Evolutionary conservation across 2,888 invertebrate genomes (phyloP), one percentile per base, ranked within the genome.

Genomic region (Linyphia triangularis): DNA sequence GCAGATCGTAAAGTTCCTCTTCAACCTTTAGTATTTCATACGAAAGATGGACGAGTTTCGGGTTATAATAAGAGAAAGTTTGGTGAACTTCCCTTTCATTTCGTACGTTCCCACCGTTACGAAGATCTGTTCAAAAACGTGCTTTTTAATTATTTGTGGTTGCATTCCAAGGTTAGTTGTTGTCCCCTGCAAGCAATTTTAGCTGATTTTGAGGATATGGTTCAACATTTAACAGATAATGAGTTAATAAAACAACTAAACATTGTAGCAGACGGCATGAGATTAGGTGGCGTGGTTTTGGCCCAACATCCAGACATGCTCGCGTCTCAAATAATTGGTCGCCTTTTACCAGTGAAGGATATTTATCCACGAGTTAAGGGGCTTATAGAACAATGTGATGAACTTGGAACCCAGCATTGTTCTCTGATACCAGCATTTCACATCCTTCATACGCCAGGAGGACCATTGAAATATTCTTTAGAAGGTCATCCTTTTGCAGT

Each of bases 401-500:
- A 95, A 24, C 96, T 96, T 92, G 99, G 99, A 0, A 96, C 97
- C 40, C 95, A 95, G 70, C 96, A 98, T 92, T 98, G 98, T 91
- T 96, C 98, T 0, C 93, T 99, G 75, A 94, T 98, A 91, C 99
- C 99, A 0, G 95, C 97, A 0, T 98, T 98, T 93, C 99, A 99
- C 92, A 99, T 98, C 91, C 94, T 99, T 90, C 99, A 99, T 92
- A 99, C 99, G 0, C 99, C 99, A n/a, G 99, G 99, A 65, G 99
- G 99, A 1, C 99, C 99, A 0, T 93, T 99, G 5, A 99, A 99
- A 96, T 99, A 98, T 92, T 99, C 99, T 0, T 93, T 99, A 65
- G 99, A 99, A 94, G 99, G 99, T 0, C 99, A 99, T 93, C 98
- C 98, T 92, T 99, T 99, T 92, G 99, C 99, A 0, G 97, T 98